phyloP scores from a whole-genome alignment of 2,888 invertebrate genomes.

The Leptinotarsa haldemani region DNA sequence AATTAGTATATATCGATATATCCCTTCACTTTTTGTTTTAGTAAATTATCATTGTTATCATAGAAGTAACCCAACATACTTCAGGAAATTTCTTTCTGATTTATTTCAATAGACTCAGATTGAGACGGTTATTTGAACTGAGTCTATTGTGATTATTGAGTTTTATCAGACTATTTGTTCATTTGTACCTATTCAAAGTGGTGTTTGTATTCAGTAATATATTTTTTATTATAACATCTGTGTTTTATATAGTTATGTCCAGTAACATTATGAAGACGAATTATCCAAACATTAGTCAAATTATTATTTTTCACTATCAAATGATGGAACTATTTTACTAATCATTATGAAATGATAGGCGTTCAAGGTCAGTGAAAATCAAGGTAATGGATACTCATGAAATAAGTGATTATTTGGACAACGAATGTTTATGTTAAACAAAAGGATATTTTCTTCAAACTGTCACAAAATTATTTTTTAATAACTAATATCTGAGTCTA shows the following conservation, averaged over 20 bases:
- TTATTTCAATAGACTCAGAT: conserved; percentile 24
- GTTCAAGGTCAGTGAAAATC: too few relatives aligned
- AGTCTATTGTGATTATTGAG: conserved; percentile 26
- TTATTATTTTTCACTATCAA: too few relatives aligned
- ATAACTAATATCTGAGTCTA: too few relatives aligned
- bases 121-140: conserved; percentile 27
- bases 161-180: conserved; percentile 38
- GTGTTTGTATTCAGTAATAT: conserved; percentile 49
- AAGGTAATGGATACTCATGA: too few relatives aligned
- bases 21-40: neutral
- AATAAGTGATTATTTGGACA: too few relatives aligned
- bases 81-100: neutral
- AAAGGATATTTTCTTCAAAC: too few relatives aligned
- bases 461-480: too few relatives aligned
- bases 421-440: too few relatives aligned
- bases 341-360: too few relatives aligned
- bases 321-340: too few relatives aligned
- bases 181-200: conserved; percentile 46
- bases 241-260: neutral
- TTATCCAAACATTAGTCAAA: neutral
- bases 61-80: conserved; percentile 12
- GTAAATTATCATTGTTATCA: conserved; percentile 2
- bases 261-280: neutral
- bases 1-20: conserved; percentile 4
- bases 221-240: conserved; percentile 14